These are phyloP conservation scores for Bombyx mandarina DNA, from an alignment of 1,140 invertebrate species.

Conservation along the genomic window DNA sequence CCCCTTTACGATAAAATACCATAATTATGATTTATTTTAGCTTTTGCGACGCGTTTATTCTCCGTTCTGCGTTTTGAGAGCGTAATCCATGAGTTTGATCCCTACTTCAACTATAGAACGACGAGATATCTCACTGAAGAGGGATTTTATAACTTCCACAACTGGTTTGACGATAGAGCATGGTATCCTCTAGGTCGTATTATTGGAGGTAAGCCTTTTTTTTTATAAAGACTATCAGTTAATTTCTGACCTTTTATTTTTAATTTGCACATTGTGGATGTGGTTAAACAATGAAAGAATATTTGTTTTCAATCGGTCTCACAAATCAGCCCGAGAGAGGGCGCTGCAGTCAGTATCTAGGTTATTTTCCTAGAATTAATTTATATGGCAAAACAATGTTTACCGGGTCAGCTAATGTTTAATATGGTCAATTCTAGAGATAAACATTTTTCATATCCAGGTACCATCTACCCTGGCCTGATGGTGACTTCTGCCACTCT, in stretches of 20 bases:
- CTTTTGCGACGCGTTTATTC: slow-evolving; percentile 95
- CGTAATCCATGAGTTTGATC: slow-evolving; percentile 99
- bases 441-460: slow-evolving; percentile 38
- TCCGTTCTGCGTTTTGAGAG: slow-evolving; percentile 98
- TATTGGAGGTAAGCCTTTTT: slow-evolving; percentile 82
- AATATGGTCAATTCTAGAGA: no score
- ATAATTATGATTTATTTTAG: slow-evolving; percentile 72
- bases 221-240: no score
- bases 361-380: no score
- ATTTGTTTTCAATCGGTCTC: no score
- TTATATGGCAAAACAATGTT: no score
- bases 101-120: slow-evolving; percentile 98
- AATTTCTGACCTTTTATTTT: no score
- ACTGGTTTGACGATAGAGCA: slow-evolving; percentile 99
- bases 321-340: no score
- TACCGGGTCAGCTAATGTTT: no score
- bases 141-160: slow-evolving; percentile 98
- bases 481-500: slow-evolving; percentile 97
- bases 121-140: slow-evolving; percentile 95
- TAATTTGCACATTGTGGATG: neutral
- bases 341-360: no score
- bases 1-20: no score
- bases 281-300: no score
- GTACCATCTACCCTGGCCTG: slow-evolving; percentile 97
- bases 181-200: slow-evolving; percentile 99